Evolutionary conservation across 2,888 invertebrate species (phyloP), one percentile per base, ranked within the genome.

Genomic region (Hypolimnas misippus): DNA sequence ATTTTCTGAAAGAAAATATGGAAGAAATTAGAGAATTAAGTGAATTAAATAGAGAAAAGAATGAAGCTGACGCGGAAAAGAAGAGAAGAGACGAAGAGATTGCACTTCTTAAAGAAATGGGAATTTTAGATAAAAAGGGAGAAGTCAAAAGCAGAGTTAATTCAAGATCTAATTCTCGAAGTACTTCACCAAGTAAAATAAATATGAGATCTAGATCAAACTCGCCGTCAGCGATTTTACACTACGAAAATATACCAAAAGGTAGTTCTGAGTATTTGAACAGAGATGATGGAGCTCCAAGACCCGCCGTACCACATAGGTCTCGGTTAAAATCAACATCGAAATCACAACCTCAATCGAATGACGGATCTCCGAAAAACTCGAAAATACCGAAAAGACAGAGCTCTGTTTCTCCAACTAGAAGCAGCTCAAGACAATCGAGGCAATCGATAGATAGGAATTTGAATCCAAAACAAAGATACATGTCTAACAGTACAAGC

Each of bases 311-410:
- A 0, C 75, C 80, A 8, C 90, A 89, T 63, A 79, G 77, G 63
- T 92, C 92, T 10, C 76, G 92, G 67, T 56, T 88, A 1, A 76
- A 86, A 66, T 78, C 86, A 4, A 73, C 87, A 0, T 87, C 92
- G 0, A 88, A 81, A 71, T 91, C 92, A 1, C 88, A 87, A 67
- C 91, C 92, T 0, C 90, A 92, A 68, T 92, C 92, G 0, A 89
- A 86, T 58, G 87, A 84, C 59, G 87, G 82, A n/a, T 92, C 92
- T 1, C 92, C 92, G 6, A 89, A 87, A 72, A 84, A 88, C 73
- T 90, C 92, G 0, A 92, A 91, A 75, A 92, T 92, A 73, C 92
- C 92, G 3, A 89, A 87, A 76, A 75, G 92, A 57, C 92, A 92
- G 74, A 86, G 74, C 52, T 92, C 92, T 1, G 86, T 89, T 0